A percentile compares a stretch with the other conserved stretches of the same genome.
Evolutionary conservation across 2,113 vertebrate species (phyloP).

Genomic region (Hydropotes inermis): DNA sequence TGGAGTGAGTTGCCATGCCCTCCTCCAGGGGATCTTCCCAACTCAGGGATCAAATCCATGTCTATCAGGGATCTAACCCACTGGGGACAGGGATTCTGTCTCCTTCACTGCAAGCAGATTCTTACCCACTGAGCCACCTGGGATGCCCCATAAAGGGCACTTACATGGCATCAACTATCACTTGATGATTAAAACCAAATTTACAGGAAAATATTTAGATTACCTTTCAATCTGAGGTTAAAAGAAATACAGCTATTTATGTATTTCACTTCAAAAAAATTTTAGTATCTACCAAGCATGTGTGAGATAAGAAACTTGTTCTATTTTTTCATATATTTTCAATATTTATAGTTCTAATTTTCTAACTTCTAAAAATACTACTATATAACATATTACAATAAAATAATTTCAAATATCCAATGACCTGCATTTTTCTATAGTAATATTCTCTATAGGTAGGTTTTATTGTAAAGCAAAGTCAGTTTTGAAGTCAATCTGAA

Average conservation of each 20-base stretch:
- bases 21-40: background rate
- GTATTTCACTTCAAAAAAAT: background rate
- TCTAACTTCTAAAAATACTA: background rate
- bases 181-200: background rate
- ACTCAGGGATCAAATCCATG: background rate
- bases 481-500: background rate
- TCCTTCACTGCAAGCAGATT: background rate
- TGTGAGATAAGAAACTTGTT: background rate
- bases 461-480: background rate
- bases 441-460: background rate
- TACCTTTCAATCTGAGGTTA: background rate
- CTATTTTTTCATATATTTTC: background rate
- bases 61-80: background rate
- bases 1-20: background rate
- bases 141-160: background rate
- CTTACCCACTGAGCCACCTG: background rate
- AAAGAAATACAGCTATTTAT: background rate
- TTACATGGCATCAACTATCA: background rate
- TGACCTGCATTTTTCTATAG: background rate
- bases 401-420: background rate
- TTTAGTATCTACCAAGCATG: background rate
- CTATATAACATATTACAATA: background rate
- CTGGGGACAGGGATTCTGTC: background rate
- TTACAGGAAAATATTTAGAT: background rate
- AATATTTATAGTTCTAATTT: background rate